These are phyloP conservation scores for Syrista parreyssii DNA, from an alignment of 2,888 invertebrate genomes.

Conservation along the genomic window DNA sequence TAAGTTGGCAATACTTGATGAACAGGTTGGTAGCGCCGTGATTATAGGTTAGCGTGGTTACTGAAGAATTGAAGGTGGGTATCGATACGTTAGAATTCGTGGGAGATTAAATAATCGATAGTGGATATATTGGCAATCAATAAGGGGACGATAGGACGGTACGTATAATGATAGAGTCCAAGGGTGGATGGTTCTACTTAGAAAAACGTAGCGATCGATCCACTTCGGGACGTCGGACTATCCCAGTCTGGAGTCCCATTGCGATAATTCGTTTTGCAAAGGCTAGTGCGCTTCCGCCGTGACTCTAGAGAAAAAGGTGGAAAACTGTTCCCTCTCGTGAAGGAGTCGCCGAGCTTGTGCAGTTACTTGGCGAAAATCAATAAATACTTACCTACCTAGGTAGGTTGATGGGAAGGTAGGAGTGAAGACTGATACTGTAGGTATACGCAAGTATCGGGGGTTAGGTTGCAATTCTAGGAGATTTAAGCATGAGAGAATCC, in stretches of 20 bases:
- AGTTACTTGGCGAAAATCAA: neutral
- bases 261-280: neutral
- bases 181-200: neutral
- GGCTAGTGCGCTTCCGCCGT: neutral
- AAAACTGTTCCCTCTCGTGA: neutral
- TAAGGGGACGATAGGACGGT: neutral
- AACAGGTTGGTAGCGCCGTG: neutral
- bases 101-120: neutral
- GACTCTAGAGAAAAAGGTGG: neutral
- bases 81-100: neutral
- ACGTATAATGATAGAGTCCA: neutral
- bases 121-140: neutral
- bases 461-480: neutral
- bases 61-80: neutral
- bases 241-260: neutral
- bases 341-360: neutral
- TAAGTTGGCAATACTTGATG: too few relatives aligned
- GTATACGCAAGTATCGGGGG: neutral
- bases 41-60: neutral
- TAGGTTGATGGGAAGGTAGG: neutral
- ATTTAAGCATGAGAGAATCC: neutral
- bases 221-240: neutral
- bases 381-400: neutral
- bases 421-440: neutral
- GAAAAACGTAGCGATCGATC: neutral